Conservation (phyloP, 2,888 invertebrate genomes). For the Aleiodes alternator region DNA sequence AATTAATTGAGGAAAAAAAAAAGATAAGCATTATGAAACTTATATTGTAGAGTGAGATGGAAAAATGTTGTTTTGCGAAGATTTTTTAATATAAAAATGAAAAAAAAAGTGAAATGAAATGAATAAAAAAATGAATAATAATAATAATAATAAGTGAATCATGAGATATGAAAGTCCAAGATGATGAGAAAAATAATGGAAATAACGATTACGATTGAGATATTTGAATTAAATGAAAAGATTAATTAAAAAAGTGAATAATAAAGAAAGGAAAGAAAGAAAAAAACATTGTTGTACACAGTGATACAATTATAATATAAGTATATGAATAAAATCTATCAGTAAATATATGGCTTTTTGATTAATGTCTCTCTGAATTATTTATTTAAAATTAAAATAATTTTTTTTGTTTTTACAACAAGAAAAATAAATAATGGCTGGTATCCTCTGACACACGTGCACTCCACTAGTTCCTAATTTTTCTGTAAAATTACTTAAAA, state of each 20-base stretch:
- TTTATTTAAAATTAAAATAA: constrained; percentile 37
- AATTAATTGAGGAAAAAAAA: constrained; percentile 43
- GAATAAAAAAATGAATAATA: constrained; percentile 61
- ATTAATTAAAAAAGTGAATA: too few species aligned
- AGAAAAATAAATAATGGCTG: constrained; percentile 63
- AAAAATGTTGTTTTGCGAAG: constrained; percentile 70
- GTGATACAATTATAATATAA: constrained; percentile 76
- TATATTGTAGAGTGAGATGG: constrained; percentile 27
- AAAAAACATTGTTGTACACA: constrained; percentile 74
- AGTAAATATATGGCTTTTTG: constrained; percentile 71
- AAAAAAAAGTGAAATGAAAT: constrained; percentile 47
- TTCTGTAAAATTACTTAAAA: neutral
- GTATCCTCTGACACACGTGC: constrained; percentile 69
- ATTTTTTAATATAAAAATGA: constrained; percentile 72
- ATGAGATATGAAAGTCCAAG: constrained; percentile 34
- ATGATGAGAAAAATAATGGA: constrained; percentile 35
- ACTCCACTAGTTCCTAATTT: constrained; percentile 64
- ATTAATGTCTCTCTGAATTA: constrained; percentile 56
- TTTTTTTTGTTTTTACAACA: constrained; percentile 34
- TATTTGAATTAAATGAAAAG: constrained; percentile 68
- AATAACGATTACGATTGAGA: constrained; percentile 70
- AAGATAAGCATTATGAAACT: constrained; percentile 49
- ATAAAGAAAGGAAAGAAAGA: neutral
- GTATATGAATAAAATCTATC: constrained; percentile 76
- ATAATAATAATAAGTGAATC: constrained; percentile 31